Base-by-base conservation (phyloP, 2,797 vertebrate genomes). In the Lycodopsis pacificus region DNA sequence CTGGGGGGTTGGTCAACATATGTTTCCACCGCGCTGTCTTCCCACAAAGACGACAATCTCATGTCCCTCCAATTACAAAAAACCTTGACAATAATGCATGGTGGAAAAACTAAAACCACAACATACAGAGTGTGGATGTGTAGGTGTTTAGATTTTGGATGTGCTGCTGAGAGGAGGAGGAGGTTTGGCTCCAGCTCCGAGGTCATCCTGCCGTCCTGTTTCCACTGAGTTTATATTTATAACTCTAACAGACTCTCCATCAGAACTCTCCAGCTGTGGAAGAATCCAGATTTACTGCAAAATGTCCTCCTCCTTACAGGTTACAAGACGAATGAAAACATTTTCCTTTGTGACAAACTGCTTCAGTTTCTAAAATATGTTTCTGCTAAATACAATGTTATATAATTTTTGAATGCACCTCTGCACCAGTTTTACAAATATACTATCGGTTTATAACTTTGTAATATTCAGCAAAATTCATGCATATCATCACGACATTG, bases 1-100 rank as follows among this genome's bases (percentile, higher is more conserved):
- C 91, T 92, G 71, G 77, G 89, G 89, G 84, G 77, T 89, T 85
- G 86, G 81, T 78, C 85, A 79, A 89, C 92, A 93, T 94, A 94
- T 94, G 94, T 91, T 92, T 88, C 84, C 74, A 87, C 82, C 44
- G 76, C 54, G 49, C 80, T 76, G 73, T 82, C 76, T 84, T 89
- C 88, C 83, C 85, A 88, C 84, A 88, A 86, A 74, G 79, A 81
- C 76, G 34, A 80, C 84, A 86, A 69, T 77, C 74, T 77, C 65
- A 85, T 84, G 85, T 91, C 86, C 90, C 81, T 91, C 79, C 86
- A 91, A 88, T 86, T 79, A 78, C 81, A 88, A 71, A 74, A 82
- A 62, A 49, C 67, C 73, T 76, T 83, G 81, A 58, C 65, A 88
- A 92, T 89, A 70, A 84, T 77, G 80, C 58, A 78, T 34, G 72